Conservation (phyloP, 1,140 invertebrate genomes). For the Bombus sylvicola region DNA sequence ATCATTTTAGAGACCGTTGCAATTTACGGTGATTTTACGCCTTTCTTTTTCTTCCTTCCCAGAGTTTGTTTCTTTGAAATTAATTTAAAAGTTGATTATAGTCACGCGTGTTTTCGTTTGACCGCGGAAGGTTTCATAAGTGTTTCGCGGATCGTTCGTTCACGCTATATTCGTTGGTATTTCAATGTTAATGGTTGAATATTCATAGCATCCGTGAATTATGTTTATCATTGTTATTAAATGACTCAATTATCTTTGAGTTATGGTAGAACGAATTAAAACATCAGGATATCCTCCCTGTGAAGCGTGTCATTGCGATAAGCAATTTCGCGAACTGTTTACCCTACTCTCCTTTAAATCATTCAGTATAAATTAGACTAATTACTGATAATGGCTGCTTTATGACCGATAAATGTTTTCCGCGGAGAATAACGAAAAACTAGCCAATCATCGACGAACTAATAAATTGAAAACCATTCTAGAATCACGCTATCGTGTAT, state of each 20-base stretch:
- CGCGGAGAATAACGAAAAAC: neutral
- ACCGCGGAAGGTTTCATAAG: neutral
- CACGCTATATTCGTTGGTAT: neutral
- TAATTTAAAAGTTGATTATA: neutral
- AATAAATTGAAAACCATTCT: too few species aligned
- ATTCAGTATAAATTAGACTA: neutral
- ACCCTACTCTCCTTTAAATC: neutral
- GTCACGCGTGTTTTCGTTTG: neutral
- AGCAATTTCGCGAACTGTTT: slow-evolving; percentile 12
- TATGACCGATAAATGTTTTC: neutral
- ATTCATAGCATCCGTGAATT: neutral
- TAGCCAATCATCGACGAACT: neutral
- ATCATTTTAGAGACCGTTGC: too few species aligned
- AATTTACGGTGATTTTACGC: too few species aligned
- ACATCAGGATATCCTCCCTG: slow-evolving; percentile 3
- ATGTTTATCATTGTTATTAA: slow-evolving; percentile 11
- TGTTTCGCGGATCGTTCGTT: neutral
- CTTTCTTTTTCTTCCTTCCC: too few species aligned
- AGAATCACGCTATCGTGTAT: too few species aligned
- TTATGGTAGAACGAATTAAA: slow-evolving; percentile 30
- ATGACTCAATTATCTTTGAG: slow-evolving; percentile 23
- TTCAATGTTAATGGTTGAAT: neutral
- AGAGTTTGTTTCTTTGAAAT: neutral
- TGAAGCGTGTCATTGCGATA: neutral
- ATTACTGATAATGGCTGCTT: neutral